phyloP scores from a whole-genome alignment of 2,797 vertebrate genomes.

The Myotis findleyi region DNA sequence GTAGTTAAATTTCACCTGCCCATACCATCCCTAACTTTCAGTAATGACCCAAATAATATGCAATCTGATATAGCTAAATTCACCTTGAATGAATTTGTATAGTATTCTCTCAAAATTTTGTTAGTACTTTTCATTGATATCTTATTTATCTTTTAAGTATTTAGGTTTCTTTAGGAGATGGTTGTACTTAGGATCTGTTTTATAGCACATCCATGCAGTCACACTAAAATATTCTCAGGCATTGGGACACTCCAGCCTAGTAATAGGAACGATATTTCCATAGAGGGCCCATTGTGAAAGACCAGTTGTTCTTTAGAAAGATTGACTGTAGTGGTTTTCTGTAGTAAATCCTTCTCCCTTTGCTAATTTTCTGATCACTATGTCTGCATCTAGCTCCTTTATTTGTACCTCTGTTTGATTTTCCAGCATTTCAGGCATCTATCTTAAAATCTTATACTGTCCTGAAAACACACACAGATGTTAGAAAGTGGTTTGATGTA shows the following conservation, averaged over 20 bases:
- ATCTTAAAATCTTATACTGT: background rate
- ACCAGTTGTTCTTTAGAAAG: constrained; percentile 15
- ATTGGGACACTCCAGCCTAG: background rate
- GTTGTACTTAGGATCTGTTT: background rate
- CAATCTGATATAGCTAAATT: background rate
- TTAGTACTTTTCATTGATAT: background rate
- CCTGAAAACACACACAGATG: constrained; percentile 23
- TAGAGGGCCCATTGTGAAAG: background rate
- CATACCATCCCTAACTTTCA: background rate
- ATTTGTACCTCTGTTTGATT: background rate
- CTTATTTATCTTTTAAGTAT: constrained; percentile 5
- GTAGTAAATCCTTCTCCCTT: background rate
- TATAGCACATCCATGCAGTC: background rate
- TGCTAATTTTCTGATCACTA: constrained; percentile 12
- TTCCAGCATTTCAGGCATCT: constrained; percentile 31
- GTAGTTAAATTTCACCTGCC: background rate
- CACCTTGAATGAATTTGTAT: constrained; percentile 36
- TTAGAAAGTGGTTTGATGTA: constrained; percentile 35
- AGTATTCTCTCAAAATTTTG: constrained; percentile 3
- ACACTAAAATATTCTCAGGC: background rate
- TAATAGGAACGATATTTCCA: background rate
- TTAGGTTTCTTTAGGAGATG: background rate
- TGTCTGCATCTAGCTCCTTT: background rate
- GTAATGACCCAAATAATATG: background rate
- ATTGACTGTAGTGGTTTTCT: constrained; percentile 7